Evolutionary conservation across 2,797 vertebrate species (phyloP), one percentile per base, ranked within the genome.

Genomic region (Trichosurus vulpecula): DNA sequence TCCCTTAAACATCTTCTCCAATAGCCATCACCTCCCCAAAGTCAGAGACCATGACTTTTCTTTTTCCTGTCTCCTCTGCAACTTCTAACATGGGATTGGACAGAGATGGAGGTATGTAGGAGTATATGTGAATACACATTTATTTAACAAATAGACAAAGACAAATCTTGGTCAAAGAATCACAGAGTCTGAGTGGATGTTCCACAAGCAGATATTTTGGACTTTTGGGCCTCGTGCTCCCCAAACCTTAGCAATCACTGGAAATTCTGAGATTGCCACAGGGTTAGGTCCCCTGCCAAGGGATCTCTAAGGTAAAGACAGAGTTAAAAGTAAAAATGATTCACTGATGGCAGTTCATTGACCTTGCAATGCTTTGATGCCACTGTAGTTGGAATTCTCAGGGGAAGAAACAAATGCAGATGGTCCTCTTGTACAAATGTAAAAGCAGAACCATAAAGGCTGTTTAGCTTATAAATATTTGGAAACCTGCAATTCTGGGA

Each of bases 391-490:
- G 58, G 93, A 97, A 94, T 97, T 90, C 92, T 92, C 31, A 96
- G 97, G 97, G 12, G 9, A 47, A 25, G 8, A 96, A 97, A 97
- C 52, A 97, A 96, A 96, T 74, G 94, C 47, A 96, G 52, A 90
- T 90, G n/a, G 51, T 94, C 94, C 31, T 54, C 58, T 22, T 74
- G 47, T 30, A 94, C 9, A 94, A 94, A 97, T 87, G 97, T 95
- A 92, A 96, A 95, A 96, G 89, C 92, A 81, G n/a, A 41, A 92
- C 81, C 94, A 94, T 74, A 47, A 27, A 96, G 95, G 6, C 96
- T 96, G 95, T 93, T 96, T 95, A 91, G 93, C 91, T 97, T 94
- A 90, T 57, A 94, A 96, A 94, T 95, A 94, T 92, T 91, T 95
- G 95, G 94, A 94, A 94, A 92, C 35, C 87, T 98, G 94, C 54